Percentiles rank a stretch among this genome's conserved stretches.
These are phyloP conservation scores for Myotis davidii DNA, from an alignment of 2,113 vertebrate species.

Conservation along the genomic window DNA sequence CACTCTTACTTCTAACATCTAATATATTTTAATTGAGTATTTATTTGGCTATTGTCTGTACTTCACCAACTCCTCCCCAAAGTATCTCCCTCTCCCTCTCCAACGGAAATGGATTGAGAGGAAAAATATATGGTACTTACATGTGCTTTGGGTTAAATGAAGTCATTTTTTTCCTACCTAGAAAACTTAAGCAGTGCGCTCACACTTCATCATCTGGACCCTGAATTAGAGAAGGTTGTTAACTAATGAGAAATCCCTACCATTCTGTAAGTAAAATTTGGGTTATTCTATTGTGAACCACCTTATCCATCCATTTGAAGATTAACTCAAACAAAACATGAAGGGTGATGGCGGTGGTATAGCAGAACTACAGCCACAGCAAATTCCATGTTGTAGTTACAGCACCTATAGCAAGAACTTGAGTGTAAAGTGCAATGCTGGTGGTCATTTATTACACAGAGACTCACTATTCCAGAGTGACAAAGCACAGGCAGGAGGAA, in stretches of 20 bases:
- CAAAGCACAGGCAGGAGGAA: not conserved
- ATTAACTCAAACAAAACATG: not conserved
- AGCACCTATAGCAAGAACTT: not conserved
- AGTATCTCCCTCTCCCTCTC: not conserved
- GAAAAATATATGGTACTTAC: not conserved
- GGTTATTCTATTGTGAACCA: not conserved
- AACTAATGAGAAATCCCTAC: not conserved
- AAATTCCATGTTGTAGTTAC: not conserved
- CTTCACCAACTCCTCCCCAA: not conserved
- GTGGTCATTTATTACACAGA: not conserved
- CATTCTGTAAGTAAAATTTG: not conserved
- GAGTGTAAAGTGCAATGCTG: rapidly evolving
- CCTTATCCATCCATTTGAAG: not conserved
- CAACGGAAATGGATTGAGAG: not conserved
- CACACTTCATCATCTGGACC: not conserved
- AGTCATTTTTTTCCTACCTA: not conserved
- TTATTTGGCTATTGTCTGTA: not conserved
- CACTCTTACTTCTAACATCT: not conserved
- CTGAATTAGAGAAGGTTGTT: not conserved
- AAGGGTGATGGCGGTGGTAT: no score
- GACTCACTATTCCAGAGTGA: not conserved
- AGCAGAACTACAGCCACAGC: not conserved
- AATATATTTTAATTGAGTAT: not conserved
- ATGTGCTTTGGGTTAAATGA: not conserved
- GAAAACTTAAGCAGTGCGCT: not conserved